Conservation (phyloP, 2,797 vertebrate genomes). For the Epinephelus coioides region DNA sequence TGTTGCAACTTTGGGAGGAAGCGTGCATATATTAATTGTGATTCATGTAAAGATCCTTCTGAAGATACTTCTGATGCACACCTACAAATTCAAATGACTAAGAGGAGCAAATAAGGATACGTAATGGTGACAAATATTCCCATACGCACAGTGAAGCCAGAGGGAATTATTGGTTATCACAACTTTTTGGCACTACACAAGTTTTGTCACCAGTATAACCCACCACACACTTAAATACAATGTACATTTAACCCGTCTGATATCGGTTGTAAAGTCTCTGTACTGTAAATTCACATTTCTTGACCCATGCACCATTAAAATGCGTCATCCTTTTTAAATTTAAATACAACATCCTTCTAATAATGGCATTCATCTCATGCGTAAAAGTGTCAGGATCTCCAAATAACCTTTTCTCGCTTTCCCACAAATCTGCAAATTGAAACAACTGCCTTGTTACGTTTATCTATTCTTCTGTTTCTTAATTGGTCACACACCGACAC, state of each 20-base stretch:
- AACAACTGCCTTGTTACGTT: neutral
- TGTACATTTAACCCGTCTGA: neutral
- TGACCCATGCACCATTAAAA: neutral
- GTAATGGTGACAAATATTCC: neutral
- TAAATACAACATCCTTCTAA: neutral
- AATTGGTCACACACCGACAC: neutral
- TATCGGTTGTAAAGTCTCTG: neutral
- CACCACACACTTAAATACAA: neutral
- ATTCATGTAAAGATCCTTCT: neutral
- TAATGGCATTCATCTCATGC: neutral
- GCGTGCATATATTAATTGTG: neutral
- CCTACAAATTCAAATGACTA: neutral
- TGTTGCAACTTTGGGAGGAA: neutral
- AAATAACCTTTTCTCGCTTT: neutral
- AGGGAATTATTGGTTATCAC: neutral
- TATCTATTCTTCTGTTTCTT: neutral
- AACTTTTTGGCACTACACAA: neutral
- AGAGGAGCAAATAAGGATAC: neutral
- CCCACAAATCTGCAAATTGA: neutral
- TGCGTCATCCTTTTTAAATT: neutral
- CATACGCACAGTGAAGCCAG: neutral
- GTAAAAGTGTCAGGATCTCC: neutral
- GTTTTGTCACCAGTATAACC: neutral
- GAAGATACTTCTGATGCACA: neutral
- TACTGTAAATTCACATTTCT: neutral